These are phyloP conservation scores for Cyanoderma ruficeps DNA, from an alignment of 2,113 vertebrate species.

Conservation along the genomic window DNA sequence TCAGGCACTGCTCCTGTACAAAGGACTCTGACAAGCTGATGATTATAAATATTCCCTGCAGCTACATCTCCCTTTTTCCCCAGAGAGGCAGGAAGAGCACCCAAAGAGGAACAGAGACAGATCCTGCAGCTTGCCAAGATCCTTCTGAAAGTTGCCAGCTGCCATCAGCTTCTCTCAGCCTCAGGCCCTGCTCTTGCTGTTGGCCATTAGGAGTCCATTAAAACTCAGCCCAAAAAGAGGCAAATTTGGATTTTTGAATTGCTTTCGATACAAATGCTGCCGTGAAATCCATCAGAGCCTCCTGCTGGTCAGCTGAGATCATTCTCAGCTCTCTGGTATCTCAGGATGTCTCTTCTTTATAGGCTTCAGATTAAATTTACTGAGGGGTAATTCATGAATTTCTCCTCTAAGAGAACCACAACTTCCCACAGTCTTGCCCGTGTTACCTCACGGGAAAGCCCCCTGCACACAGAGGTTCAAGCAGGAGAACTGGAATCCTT, in stretches of 20 bases:
- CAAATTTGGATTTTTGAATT: background rate
- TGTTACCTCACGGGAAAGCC: background rate
- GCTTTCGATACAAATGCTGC: background rate
- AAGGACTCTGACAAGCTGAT: background rate
- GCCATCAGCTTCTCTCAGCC: background rate
- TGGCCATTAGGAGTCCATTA: background rate
- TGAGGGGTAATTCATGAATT: background rate
- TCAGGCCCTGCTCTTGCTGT: background rate
- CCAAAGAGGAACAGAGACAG: background rate
- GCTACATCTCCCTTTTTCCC: background rate
- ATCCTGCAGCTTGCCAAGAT: background rate
- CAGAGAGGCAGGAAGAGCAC: rapidly evolving
- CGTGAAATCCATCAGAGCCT: background rate
- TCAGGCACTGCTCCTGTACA: background rate
- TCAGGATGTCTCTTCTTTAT: rapidly evolving
- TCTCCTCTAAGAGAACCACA: background rate
- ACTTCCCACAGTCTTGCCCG: background rate
- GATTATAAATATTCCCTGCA: background rate
- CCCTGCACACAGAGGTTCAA: background rate
- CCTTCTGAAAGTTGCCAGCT: background rate
- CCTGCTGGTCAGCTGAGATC: background rate
- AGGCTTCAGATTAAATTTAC: background rate
- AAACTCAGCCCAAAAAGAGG: background rate
- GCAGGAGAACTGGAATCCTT: background rate
- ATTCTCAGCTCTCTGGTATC: background rate